Evolutionary conservation across 2,113 vertebrate genomes (phyloP).

Genomic region (Corapipo altera): DNA sequence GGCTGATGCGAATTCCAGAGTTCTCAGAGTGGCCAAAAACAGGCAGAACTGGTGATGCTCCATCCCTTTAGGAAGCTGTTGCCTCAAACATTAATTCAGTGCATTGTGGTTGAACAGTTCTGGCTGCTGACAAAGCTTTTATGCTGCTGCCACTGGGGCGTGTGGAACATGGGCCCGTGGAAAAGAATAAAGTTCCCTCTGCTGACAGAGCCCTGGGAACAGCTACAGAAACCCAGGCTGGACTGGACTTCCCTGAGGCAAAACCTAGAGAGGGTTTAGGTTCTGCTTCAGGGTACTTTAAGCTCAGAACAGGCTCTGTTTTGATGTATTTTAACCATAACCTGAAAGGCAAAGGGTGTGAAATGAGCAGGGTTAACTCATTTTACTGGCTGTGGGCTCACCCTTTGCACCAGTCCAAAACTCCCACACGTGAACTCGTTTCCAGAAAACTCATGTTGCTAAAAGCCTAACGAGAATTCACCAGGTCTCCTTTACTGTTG

Average conservation of each 20-base stretch:
- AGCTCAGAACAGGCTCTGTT: neutral
- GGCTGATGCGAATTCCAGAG: neutral
- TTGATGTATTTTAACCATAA: neutral
- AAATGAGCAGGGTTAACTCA: neutral
- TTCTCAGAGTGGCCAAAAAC: neutral
- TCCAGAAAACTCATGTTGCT: constrained; percentile 16
- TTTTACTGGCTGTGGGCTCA: neutral
- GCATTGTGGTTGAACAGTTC: neutral
- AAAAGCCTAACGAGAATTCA: neutral
- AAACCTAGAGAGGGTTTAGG: neutral
- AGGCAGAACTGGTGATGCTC: neutral
- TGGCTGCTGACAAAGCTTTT: neutral
- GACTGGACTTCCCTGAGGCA: neutral
- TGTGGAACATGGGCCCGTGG: neutral
- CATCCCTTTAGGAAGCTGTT: neutral
- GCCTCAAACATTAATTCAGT: neutral
- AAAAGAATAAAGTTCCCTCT: neutral
- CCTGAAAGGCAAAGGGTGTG: neutral
- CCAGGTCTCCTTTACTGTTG: neutral
- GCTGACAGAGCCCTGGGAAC: neutral
- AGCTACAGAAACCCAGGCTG: neutral
- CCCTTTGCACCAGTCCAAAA: neutral
- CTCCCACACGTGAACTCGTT: neutral
- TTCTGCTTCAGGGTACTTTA: neutral
- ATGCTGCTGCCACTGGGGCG: neutral